Percentiles rank a stretch among this genome's conserved stretches.
These are phyloP conservation scores for Ciconia stormi DNA, from an alignment of 2,113 vertebrate species.

Conservation along the genomic window DNA sequence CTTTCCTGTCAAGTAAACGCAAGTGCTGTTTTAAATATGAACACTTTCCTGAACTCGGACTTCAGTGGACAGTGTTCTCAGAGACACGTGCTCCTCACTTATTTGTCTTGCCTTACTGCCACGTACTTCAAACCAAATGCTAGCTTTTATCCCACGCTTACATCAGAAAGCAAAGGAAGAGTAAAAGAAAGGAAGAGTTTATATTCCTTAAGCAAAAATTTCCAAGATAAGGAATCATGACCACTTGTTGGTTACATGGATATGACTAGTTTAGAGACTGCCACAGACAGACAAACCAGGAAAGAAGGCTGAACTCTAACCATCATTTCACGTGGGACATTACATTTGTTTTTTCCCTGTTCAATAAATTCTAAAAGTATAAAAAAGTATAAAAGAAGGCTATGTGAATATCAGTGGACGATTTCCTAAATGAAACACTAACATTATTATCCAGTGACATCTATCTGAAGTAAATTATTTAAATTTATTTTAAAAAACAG, in stretches of 20 bases:
- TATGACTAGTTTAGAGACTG: neutral
- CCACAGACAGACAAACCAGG: neutral
- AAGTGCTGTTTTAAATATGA: neutral
- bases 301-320: neutral
- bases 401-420: neutral
- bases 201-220: neutral
- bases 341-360: neutral
- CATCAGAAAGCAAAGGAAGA: neutral
- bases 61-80: neutral
- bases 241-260: neutral
- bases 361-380: neutral
- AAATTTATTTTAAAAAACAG: neutral
- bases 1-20: neutral
- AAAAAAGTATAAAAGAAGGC: neutral
- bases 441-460: neutral
- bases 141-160: neutral
- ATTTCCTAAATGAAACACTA: neutral
- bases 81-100: neutral
- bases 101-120: neutral
- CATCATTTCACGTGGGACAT: fast-evolving
- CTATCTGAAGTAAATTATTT: neutral
- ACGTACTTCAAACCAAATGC: neutral
- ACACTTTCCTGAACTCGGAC: neutral
- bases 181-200: neutral
- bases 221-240: neutral